These are phyloP conservation scores for Parasteatoda tepidariorum DNA, from an alignment of 1,140 invertebrate species.

Conservation along the genomic window DNA sequence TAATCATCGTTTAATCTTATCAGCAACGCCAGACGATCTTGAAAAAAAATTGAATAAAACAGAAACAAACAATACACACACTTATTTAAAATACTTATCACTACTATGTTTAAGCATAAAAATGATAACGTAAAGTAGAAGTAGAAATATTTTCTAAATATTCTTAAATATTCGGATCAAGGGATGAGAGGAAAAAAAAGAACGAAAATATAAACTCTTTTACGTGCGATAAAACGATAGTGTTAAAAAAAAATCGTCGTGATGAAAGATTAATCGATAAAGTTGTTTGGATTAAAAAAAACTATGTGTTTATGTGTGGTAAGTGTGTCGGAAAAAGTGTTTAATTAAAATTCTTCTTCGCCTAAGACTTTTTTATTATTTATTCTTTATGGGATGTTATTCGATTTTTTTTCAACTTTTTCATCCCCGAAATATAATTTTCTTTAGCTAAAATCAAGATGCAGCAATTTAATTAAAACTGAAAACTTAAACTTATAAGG, in stretches of 20 bases:
- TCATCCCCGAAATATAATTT: background rate
- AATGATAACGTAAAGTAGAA: background rate
- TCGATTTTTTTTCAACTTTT: background rate
- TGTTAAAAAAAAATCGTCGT: background rate
- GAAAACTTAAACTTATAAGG: no score
- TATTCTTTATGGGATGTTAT: background rate
- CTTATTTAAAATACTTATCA: no score
- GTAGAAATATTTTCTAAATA: no score
- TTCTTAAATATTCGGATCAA: no score
- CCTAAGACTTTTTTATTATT: background rate
- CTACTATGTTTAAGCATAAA: background rate
- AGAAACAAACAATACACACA: no score
- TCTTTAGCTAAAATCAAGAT: background rate
- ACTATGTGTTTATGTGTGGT: slow-evolving; percentile 3
- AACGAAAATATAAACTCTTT: background rate
- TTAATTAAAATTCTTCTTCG: slow-evolving; percentile 10
- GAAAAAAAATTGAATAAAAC: no score
- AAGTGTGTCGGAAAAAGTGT: slow-evolving; percentile 7
- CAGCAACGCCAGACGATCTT: no score
- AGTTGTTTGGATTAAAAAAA: slow-evolving; percentile 11
- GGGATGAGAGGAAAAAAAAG: background rate
- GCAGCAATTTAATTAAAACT: background rate
- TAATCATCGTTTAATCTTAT: no score
- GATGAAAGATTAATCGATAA: slow-evolving; percentile 18
- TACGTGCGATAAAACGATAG: background rate